These are phyloP conservation scores for Anseranas semipalmata DNA, from an alignment of 2,113 vertebrate species.

Conservation along the genomic window DNA sequence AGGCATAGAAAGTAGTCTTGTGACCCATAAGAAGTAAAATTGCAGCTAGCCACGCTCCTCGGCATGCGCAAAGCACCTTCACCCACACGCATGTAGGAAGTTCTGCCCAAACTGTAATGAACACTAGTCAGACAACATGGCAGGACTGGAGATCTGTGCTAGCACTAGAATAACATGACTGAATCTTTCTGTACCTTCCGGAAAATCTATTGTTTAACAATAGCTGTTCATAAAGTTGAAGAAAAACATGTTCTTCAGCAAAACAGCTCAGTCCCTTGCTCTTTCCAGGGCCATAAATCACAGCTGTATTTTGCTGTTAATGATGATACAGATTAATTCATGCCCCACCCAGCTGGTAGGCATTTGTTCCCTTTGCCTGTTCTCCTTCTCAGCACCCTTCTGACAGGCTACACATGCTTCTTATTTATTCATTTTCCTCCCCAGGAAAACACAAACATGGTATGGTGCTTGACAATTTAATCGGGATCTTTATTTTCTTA, in stretches of 20 bases:
- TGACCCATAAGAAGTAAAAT: not conserved
- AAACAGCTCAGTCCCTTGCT: not conserved
- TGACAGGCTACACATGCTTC: not conserved
- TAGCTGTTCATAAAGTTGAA: not conserved
- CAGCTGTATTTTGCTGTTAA: not conserved
- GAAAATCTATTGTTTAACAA: not conserved
- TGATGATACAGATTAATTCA: conserved; percentile 21
- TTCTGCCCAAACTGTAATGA: not conserved
- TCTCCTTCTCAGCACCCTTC: not conserved
- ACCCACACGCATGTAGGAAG: not conserved
- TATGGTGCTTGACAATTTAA: not conserved
- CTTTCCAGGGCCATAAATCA: not conserved
- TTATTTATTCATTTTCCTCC: not conserved
- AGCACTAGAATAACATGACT: not conserved
- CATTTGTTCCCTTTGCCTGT: not conserved
- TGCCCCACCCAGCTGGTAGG: not conserved
- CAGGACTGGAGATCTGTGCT: not conserved
- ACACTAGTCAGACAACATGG: not conserved
- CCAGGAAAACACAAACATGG: not conserved
- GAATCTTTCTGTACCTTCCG: not conserved
- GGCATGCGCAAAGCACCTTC: not conserved
- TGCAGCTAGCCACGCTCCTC: not conserved
- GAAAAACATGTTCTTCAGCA: not conserved
- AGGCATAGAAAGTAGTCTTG: not conserved
- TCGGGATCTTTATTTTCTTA: not conserved